These are phyloP conservation scores for Butorides virescens DNA, from an alignment of 2,113 vertebrate genomes.

Conservation along the genomic window DNA sequence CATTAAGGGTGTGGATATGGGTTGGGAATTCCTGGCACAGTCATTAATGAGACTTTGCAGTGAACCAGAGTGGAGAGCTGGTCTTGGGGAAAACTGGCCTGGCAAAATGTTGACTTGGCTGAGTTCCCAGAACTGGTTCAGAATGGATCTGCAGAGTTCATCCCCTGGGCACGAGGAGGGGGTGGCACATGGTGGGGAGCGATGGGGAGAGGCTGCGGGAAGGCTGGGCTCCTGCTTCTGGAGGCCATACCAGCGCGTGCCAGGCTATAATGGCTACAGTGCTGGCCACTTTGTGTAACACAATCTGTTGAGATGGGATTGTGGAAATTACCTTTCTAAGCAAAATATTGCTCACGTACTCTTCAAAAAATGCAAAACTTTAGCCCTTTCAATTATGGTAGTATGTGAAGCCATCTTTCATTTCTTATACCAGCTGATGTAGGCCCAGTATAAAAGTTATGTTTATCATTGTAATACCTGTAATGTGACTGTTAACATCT, in stretches of 20 bases:
- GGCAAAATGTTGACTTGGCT: not conserved
- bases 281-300: not conserved
- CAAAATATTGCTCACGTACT: not conserved
- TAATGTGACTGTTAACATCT: not conserved
- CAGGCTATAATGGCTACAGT: not conserved
- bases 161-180: not conserved
- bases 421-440: not conserved
- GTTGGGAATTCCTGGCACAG: not conserved
- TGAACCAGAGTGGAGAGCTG: not conserved
- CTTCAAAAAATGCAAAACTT: not conserved
- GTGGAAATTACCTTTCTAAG: not conserved
- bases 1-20: not conserved
- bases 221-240: not conserved
- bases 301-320: not conserved
- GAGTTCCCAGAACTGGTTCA: not conserved
- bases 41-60: not conserved
- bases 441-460: not conserved
- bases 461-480: not conserved
- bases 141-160: not conserved
- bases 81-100: not conserved
- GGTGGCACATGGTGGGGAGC: fast-evolving
- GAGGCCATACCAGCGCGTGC: not conserved
- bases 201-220: not conserved
- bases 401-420: not conserved
- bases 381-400: not conserved